phyloP scores from a whole-genome alignment of 2,888 invertebrate species.

The Eupeodes latifasciatus region DNA sequence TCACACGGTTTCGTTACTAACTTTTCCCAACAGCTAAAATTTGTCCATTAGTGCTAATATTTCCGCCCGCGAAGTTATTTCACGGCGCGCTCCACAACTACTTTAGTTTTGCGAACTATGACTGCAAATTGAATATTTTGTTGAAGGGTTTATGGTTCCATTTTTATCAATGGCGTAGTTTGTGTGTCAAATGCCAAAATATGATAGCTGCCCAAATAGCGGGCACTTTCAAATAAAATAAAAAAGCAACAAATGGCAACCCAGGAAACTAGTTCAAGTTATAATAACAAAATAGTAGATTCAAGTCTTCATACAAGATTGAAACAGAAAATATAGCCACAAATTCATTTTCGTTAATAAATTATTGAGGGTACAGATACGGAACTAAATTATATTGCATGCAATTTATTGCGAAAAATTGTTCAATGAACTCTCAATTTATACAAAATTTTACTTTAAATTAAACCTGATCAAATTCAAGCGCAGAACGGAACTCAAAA shows the following conservation, averaged over 20 bases:
- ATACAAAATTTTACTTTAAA: slow-evolving; percentile 22
- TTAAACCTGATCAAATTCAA: slow-evolving; percentile 60
- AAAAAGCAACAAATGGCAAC: not conserved
- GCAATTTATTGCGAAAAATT: slow-evolving; percentile 59
- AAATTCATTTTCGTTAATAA: slow-evolving; percentile 39
- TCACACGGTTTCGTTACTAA: too few species aligned
- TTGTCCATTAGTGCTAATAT: too few species aligned
- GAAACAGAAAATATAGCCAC: too few species aligned
- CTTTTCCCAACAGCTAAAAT: too few species aligned
- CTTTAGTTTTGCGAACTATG: too few species aligned
- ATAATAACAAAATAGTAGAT: not conserved
- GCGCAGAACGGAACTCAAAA: slow-evolving; percentile 60
- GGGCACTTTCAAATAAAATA: not conserved
- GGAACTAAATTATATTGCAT: slow-evolving; percentile 67
- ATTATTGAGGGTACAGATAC: slow-evolving; percentile 71
- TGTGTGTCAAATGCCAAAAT: too few species aligned
- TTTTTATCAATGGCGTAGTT: too few species aligned
- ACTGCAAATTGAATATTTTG: too few species aligned
- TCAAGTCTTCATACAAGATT: not conserved
- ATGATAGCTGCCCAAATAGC: too few species aligned
- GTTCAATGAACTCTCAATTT: slow-evolving; percentile 71
- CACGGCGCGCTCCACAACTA: too few species aligned
- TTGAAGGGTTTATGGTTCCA: too few species aligned
- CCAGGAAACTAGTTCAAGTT: not conserved
- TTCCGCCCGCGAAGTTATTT: too few species aligned